phyloP scores from a whole-genome alignment of 2,113 vertebrate genomes.

The Myxocyprinus asiaticus region DNA sequence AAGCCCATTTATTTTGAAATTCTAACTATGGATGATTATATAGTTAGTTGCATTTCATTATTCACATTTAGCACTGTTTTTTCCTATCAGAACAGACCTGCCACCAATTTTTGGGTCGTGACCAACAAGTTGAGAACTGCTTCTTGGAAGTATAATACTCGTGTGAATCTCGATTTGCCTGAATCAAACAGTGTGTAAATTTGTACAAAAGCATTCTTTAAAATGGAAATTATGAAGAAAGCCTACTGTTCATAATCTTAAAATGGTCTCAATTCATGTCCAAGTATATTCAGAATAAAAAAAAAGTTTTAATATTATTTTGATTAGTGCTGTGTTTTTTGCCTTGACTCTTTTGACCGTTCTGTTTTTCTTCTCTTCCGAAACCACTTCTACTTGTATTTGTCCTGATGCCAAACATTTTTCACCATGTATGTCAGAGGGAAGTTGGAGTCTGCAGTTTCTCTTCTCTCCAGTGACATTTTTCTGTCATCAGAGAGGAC shows the following conservation, averaged over 20 bases:
- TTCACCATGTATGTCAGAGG: constrained; percentile 63
- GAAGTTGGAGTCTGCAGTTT: constrained; percentile 61
- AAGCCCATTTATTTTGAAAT: no score
- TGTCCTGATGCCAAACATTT: constrained; percentile 61
- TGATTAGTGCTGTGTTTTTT: constrained; percentile 51
- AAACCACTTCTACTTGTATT: constrained; percentile 21
- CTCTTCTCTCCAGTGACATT: constrained; percentile 50
- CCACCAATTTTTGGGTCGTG: no score
- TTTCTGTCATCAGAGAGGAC: constrained; percentile 50
- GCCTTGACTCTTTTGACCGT: constrained; percentile 38
- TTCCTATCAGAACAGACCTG: no score
- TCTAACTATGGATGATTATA: no score
- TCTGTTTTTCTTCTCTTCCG: constrained; percentile 32
- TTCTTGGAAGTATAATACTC: constrained; percentile 55
- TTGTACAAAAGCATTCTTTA: constrained; percentile 73
- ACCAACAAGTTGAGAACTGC: constrained; percentile 57
- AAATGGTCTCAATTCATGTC: constrained; percentile 86
- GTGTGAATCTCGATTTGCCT: no score
- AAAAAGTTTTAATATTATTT: constrained; percentile 84
- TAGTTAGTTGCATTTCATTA: no score
- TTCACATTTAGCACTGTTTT: no score
- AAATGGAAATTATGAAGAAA: constrained; percentile 60
- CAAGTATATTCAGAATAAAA: constrained; percentile 95
- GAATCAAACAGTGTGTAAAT: constrained; percentile 86
- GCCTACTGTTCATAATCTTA: constrained; percentile 85